Evolutionary conservation across 92 coral and sea anemone species (phyloP), one percentile per base, ranked within the genome.

Genomic region (Montipora capitata): DNA sequence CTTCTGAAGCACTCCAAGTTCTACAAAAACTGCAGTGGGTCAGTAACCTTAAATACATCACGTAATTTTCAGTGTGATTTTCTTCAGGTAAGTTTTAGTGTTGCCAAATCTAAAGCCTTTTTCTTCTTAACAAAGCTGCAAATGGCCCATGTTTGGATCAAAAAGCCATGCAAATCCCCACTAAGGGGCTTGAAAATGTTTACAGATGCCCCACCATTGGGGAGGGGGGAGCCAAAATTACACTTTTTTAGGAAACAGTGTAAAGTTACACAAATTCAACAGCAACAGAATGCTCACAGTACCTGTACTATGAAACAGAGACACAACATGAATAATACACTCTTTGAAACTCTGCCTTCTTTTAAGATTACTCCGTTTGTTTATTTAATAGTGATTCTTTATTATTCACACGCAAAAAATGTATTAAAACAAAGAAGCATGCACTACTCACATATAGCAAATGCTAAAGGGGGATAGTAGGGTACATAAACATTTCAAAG

Each of bases 191-290:
- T 45, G 58, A 18, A 52, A 52, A 54, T 54, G 59, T 54, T 54
- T 15, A 3, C 59, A 54, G 15, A 54, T 54, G 59, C 59, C 59
- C 81, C 51, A 76, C 81, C 64, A 63, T 67, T 49, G 75, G 75
- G 75, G 40, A 13, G 16, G 39, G 43, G 75, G 43, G 14, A 69
- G 17, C 10, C 43, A 69, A 69, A 69, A 69, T 69, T 69, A 45
- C 5, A 69, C 59, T 54, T 54, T 13, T 15, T 54, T 54, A 13
- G 59, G 59, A 54, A 54, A 54, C 59, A 54, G 59, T 9, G 14
- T 54, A 54, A 54, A 54, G n/a, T 54, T 54, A 54, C 7, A 54
- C 0, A 54, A 54, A 54, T 54, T 54, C 59, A 54, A 54, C 59
- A 54, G 59, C 59, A 54, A 54, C 59, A 7, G 59, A 54, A 18